Evolutionary conservation across 1,140 invertebrate genomes (phyloP).

Genomic region (Parapsyche elsis): DNA sequence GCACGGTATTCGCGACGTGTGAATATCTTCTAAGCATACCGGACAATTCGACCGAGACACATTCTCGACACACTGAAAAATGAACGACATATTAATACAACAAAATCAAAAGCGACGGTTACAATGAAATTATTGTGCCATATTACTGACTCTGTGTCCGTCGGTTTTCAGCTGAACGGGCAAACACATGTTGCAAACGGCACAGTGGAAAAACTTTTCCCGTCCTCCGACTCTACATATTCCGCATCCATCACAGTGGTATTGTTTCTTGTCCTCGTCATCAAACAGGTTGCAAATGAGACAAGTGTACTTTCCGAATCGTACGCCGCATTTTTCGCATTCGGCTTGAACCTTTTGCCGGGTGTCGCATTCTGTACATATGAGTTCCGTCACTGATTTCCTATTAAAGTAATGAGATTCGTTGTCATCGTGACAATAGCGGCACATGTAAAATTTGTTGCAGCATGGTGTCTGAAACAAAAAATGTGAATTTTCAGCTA

Average conservation of each 20-base stretch:
- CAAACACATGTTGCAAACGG: constrained; percentile 88
- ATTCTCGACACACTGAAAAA: constrained; percentile 83
- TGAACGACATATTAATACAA: background rate
- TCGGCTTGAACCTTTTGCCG: constrained; percentile 82
- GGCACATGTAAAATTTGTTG: constrained; percentile 86
- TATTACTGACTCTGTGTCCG: constrained; percentile 77
- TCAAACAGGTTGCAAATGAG: constrained; percentile 89
- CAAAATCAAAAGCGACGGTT: background rate
- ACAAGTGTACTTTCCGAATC: constrained; percentile 89
- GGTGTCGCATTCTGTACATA: constrained; percentile 84
- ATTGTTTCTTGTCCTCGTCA: constrained; percentile 88
- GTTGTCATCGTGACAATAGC: constrained; percentile 89
- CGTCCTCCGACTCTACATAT: constrained; percentile 88
- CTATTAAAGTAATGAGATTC: constrained; percentile 85
- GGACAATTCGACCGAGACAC: constrained; percentile 87
- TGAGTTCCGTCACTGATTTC: constrained; percentile 82
- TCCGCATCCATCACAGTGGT: constrained; percentile 89
- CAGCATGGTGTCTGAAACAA: constrained; percentile 84
- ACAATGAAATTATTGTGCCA: background rate
- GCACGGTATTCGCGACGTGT: constrained; percentile 86
- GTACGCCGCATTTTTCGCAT: constrained; percentile 78
- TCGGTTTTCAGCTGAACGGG: constrained; percentile 78
- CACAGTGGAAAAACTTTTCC: constrained; percentile 89
- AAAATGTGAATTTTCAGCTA: constrained; percentile 6
- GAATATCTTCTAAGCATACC: constrained; percentile 88